These are phyloP conservation scores for Thecocarcelia acutangulata DNA, from an alignment of 2,888 invertebrate genomes.

Conservation along the genomic window DNA sequence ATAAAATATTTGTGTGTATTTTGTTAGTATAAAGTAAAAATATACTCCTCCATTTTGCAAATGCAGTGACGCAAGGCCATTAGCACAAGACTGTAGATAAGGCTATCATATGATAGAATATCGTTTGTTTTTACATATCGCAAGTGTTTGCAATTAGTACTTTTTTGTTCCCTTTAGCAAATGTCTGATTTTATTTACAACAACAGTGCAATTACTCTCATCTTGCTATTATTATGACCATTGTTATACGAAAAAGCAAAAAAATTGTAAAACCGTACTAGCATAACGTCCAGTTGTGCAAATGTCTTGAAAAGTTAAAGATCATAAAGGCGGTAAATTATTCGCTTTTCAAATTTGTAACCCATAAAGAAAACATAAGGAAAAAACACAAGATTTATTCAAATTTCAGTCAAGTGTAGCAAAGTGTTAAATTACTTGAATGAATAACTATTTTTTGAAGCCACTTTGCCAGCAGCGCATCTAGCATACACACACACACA, in stretches of 20 bases:
- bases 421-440: slow-evolving; percentile 66
- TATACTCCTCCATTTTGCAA: no score
- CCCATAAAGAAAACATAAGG: slow-evolving; percentile 15
- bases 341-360: slow-evolving; percentile 31
- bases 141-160: no score
- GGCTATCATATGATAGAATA: no score
- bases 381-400: slow-evolving; percentile 48
- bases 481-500: not conserved
- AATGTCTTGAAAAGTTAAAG: slow-evolving; percentile 20
- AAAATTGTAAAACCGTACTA: not conserved
- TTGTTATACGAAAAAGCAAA: not conserved
- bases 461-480: not conserved
- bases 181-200: no score
- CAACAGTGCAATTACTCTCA: no score
- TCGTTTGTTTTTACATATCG: no score
- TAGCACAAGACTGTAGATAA: no score
- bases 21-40: no score
- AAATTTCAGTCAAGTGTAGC: slow-evolving; percentile 62
- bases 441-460: slow-evolving; percentile 30
- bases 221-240: no score
- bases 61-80: no score
- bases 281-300: not conserved
- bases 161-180: no score
- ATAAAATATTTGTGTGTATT: no score
- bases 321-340: slow-evolving; percentile 28